Conservation (phyloP, 2,797 vertebrate species). For the Gallinago nigripennis region DNA sequence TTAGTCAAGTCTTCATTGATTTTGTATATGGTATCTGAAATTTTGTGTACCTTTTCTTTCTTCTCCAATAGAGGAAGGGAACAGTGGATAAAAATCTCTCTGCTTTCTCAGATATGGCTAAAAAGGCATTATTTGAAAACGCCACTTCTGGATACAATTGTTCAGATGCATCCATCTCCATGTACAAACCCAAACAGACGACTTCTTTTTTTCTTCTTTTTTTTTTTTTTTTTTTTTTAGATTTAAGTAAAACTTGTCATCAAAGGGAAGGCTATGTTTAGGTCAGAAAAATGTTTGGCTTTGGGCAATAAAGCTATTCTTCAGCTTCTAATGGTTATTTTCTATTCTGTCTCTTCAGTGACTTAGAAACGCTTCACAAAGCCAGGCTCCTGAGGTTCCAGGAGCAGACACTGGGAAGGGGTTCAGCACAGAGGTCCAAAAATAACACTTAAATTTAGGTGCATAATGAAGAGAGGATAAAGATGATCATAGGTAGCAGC, state of each 20-base stretch:
- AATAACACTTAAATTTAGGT: slow-evolving; percentile 62
- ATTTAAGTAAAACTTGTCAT: neutral
- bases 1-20: neutral
- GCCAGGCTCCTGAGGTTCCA: slow-evolving; percentile 44
- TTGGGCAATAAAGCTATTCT: neutral
- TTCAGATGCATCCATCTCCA: neutral
- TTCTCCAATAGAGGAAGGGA: neutral
- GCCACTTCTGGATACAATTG: neutral
- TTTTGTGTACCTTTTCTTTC: neutral
- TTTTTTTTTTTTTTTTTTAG: no score
- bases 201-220: neutral
- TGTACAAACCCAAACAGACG: neutral
- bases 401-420: slow-evolving; percentile 34
- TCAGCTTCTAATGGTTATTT: neutral
- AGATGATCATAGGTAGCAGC: slow-evolving; percentile 36
- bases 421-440: slow-evolving; percentile 39
- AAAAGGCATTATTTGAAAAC: slow-evolving; percentile 13
- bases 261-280: neutral
- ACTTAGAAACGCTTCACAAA: slow-evolving; percentile 40
- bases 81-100: neutral
- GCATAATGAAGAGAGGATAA: slow-evolving; percentile 46
- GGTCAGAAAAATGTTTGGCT: neutral
- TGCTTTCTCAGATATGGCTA: neutral
- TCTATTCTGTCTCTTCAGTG: slow-evolving; percentile 6
- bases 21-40: neutral